Evolutionary conservation across 2,888 invertebrate species (phyloP).

Genomic region (Epinotia brunnichana): DNA sequence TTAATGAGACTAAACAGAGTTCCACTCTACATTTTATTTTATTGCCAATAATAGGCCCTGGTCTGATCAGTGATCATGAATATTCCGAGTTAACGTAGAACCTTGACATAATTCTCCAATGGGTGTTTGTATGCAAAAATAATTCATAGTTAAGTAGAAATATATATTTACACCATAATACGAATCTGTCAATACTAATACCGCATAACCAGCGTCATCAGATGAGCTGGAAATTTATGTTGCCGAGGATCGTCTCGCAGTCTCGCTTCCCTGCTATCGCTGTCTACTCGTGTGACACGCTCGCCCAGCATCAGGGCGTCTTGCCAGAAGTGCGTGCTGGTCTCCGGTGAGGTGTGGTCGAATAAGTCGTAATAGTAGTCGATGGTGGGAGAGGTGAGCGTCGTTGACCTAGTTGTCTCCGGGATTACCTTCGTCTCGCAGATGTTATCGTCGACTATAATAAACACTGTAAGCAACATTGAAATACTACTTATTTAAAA

Average conservation of each 20-base stretch:
- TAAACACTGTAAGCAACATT: conserved; percentile 14
- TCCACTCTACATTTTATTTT: too few relatives aligned
- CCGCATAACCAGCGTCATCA: conserved; percentile 11
- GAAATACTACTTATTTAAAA: too few relatives aligned
- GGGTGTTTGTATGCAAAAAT: background rate
- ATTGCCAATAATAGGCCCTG: too few relatives aligned
- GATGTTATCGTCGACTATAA: conserved; percentile 15
- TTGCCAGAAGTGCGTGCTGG: conserved; percentile 19
- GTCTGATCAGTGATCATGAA: too few relatives aligned
- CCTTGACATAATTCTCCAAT: background rate
- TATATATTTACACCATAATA: background rate
- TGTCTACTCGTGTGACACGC: background rate
- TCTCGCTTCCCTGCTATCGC: background rate
- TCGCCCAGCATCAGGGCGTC: conserved; percentile 4
- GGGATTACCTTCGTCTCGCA: conserved; percentile 11
- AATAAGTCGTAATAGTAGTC: conserved; percentile 15
- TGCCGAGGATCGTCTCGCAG: background rate
- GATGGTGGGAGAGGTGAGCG: conserved; percentile 1
- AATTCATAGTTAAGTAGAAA: background rate
- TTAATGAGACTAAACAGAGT: too few relatives aligned
- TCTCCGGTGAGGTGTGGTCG: background rate
- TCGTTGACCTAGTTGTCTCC: background rate
- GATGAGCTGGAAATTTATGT: background rate
- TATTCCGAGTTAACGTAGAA: background rate
- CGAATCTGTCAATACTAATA: background rate